These are phyloP conservation scores for Mantis religiosa DNA, from an alignment of 2,888 invertebrate species.

Conservation along the genomic window DNA sequence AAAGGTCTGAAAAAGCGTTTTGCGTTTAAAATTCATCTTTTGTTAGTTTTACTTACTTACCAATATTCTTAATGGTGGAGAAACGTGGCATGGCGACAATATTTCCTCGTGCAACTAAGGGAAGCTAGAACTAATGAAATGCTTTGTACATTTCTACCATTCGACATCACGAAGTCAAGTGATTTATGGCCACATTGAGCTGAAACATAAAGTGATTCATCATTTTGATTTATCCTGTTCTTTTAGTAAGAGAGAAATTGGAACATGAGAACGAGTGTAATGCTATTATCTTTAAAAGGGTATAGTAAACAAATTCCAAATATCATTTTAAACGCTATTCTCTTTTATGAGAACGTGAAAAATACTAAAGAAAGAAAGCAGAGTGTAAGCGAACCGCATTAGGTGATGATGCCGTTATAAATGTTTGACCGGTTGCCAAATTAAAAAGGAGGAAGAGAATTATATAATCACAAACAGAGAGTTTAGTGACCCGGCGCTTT, in stretches of 20 bases:
- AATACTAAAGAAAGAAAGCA: neutral
- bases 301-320: neutral
- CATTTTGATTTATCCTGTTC: neutral
- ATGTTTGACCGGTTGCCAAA: neutral
- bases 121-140: neutral
- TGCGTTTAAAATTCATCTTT: neutral
- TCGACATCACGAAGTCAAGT: neutral
- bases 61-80: neutral
- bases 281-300: neutral
- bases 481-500: neutral
- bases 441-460: neutral
- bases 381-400: neutral
- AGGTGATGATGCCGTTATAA: neutral
- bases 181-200: neutral
- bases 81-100: neutral
- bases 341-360: neutral
- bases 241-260: neutral
- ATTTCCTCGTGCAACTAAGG: neutral
- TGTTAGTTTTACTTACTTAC: neutral
- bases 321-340: neutral
- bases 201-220: neutral
- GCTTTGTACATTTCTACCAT: neutral
- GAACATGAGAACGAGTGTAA: neutral
- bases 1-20: too few species aligned
- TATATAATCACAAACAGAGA: neutral